phyloP scores from a whole-genome alignment of 2,888 invertebrate species.

The Lithophane leautieri region DNA sequence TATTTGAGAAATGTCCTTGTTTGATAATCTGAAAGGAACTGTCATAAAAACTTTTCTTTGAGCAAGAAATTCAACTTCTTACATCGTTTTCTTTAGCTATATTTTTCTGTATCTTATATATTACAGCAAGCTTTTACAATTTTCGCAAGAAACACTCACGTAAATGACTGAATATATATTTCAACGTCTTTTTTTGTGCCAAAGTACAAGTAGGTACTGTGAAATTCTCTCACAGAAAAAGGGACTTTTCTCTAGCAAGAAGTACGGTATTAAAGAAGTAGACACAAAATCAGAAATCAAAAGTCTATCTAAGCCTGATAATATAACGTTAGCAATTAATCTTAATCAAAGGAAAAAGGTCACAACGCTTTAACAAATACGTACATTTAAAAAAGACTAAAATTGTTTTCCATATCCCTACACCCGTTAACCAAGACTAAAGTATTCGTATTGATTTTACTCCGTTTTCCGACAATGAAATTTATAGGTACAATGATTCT shows the following conservation, averaged over 20 bases:
- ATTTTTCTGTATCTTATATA: constrained; percentile 12
- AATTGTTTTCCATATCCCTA: constrained; percentile 8
- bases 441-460: constrained; percentile 64
- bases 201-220: constrained; percentile 11
- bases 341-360: constrained; percentile 22
- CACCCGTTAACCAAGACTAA: constrained; percentile 19
- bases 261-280: not conserved
- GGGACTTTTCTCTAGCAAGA: constrained; percentile 13
- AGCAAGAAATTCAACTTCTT: not conserved
- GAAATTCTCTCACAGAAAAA: constrained; percentile 15
- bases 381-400: constrained; percentile 24
- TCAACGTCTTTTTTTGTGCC: constrained; percentile 31
- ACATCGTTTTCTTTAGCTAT: constrained; percentile 13
- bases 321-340: constrained; percentile 46
- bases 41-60: not conserved
- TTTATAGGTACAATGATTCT: constrained; percentile 67
- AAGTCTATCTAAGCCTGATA: constrained; percentile 35
- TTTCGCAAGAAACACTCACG: constrained; percentile 41
- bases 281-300: not conserved
- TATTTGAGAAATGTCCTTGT: not conserved
- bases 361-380: not conserved
- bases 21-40: not conserved
- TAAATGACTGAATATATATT: constrained; percentile 50
- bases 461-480: constrained; percentile 62
- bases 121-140: constrained; percentile 31